Evolutionary conservation across 2,888 invertebrate species (phyloP).

Genomic region (Zhengitettix transpicula): DNA sequence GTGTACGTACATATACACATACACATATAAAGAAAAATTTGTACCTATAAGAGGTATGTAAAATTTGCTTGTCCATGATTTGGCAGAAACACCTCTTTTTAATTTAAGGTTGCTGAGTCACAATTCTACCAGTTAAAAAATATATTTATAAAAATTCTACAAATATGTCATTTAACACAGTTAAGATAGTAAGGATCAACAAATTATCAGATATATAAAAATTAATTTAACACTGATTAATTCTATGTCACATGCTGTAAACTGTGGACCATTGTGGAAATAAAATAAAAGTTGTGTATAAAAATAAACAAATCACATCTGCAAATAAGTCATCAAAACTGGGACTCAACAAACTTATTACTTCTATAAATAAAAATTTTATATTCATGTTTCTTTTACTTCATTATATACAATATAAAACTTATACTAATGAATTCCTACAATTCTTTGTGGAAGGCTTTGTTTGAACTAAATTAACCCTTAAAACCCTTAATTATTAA

Average conservation of each 20-base stretch:
- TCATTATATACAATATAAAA: constrained; percentile 5
- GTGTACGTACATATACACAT: background rate
- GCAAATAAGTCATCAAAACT: background rate
- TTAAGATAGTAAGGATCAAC: background rate
- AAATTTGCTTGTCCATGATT: no score
- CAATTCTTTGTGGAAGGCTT: constrained; percentile 6
- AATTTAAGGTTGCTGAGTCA: background rate
- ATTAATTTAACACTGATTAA: background rate
- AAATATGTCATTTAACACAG: background rate
- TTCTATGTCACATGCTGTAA: background rate
- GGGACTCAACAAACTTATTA: background rate
- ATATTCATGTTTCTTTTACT: background rate
- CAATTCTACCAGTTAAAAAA: background rate
- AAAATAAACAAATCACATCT: background rate
- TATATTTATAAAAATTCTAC: background rate
- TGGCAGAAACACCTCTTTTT: background rate
- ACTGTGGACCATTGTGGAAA: background rate
- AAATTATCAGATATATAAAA: background rate
- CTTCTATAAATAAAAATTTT: background rate
- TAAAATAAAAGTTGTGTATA: background rate
- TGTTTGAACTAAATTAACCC: constrained; percentile 4
- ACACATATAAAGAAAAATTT: background rate
- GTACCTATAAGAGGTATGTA: background rate
- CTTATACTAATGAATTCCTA: constrained; percentile 1
- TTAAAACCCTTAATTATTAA: background rate